phyloP scores from a whole-genome alignment of 2,113 vertebrate species.

The Saguinus midas region DNA sequence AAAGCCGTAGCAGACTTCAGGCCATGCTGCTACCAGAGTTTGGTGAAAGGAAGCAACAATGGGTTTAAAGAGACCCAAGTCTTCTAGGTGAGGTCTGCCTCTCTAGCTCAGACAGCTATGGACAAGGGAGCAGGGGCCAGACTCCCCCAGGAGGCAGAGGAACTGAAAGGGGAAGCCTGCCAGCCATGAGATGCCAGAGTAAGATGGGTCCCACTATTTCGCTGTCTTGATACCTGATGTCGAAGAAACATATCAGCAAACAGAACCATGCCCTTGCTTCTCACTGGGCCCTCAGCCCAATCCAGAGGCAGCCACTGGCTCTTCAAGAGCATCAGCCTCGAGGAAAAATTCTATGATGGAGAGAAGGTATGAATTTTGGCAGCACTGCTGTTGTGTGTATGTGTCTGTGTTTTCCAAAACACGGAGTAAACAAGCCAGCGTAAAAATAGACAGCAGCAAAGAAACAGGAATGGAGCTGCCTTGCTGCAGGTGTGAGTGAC shows the following conservation, averaged over 20 bases:
- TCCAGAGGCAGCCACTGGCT: background rate
- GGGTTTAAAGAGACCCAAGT: background rate
- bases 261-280: background rate
- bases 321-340: background rate
- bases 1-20: background rate
- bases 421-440: constrained; percentile 67
- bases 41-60: background rate
- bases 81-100: background rate
- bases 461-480: constrained; percentile 72
- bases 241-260: background rate
- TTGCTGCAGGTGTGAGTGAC: constrained; percentile 78
- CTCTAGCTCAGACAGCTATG: background rate
- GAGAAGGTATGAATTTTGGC: background rate
- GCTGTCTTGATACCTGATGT: background rate
- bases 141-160: background rate
- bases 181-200: background rate
- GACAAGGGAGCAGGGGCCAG: background rate
- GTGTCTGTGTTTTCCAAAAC: constrained; percentile 27
- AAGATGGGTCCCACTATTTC: fast-evolving
- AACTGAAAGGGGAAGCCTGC: background rate
- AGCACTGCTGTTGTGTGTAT: background rate
- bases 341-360: background rate
- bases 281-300: background rate
- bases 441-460: constrained; percentile 80
- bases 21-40: background rate